Conservation (phyloP, 2,113 vertebrate species). For the Arenaria interpres region DNA sequence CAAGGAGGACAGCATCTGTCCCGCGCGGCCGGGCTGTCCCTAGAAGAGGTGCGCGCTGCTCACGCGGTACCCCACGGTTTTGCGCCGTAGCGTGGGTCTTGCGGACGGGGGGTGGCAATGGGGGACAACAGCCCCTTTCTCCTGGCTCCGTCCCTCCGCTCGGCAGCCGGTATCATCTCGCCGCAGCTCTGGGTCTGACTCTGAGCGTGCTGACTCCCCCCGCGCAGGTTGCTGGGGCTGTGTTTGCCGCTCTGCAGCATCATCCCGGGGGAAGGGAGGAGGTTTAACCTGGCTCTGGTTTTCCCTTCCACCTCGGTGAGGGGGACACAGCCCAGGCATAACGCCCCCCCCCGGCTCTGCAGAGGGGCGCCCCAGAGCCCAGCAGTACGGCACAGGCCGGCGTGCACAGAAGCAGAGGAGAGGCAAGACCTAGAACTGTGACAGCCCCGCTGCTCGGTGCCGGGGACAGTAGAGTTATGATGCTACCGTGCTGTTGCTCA, state of each 20-base stretch:
- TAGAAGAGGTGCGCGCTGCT: neutral
- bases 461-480: neutral
- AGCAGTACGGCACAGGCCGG: rapidly evolving
- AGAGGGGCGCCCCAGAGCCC: neutral
- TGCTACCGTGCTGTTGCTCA: neutral
- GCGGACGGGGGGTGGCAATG: neutral
- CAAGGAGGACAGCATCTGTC: neutral
- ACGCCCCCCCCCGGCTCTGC: neutral
- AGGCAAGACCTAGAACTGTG: neutral
- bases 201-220: rapidly evolving
- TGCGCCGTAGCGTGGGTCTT: neutral
- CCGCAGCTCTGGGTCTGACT: neutral
- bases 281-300: neutral
- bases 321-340: neutral
- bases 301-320: neutral
- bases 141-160: neutral
- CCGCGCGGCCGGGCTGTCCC: neutral
- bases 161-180: neutral
- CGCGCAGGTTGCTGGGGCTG: neutral
- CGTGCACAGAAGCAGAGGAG: neutral
- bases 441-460: neutral
- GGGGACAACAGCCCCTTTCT: neutral
- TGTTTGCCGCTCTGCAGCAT: neutral
- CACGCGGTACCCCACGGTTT: rapidly evolving
- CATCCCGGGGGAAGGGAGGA: neutral